Percentiles rank a stretch among this genome's conserved stretches.
These are phyloP conservation scores for Neodontobutis hainanensis DNA, from an alignment of 2,113 vertebrate species.

Conservation along the genomic window DNA sequence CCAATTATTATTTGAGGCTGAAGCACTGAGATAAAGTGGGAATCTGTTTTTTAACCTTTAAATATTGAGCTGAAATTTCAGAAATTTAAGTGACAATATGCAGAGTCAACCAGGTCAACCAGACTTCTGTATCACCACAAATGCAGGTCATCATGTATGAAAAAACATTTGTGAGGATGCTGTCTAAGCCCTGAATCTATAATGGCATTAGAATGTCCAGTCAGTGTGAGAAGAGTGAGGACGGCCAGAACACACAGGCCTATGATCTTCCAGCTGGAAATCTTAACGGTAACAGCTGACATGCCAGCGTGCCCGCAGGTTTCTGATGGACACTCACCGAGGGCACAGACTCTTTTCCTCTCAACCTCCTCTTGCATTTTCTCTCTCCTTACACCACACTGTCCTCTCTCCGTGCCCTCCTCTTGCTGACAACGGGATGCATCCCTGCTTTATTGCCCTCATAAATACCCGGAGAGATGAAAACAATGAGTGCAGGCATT, in stretches of 20 bases:
- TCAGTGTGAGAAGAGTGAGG: constrained; percentile 46
- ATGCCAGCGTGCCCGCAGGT: constrained; percentile 37
- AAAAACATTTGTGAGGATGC: constrained; percentile 39
- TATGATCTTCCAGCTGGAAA: constrained; percentile 53
- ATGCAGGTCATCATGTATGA: constrained; percentile 32
- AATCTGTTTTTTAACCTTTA: background rate
- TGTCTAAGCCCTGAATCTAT: constrained; percentile 38
- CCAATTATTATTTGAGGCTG: constrained; percentile 7
- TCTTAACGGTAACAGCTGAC: constrained; percentile 48
- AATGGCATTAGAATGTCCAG: constrained; percentile 31
- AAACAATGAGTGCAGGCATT: constrained; percentile 46
- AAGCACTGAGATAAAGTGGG: background rate
- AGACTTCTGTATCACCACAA: background rate
- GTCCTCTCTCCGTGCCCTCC: constrained; percentile 25
- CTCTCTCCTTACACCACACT: background rate
- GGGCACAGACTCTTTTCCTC: constrained; percentile 9
- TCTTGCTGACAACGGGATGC: constrained; percentile 35
- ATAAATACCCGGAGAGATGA: constrained; percentile 51
- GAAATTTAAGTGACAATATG: background rate
- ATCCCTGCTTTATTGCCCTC: constrained; percentile 50
- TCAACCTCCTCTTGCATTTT: background rate
- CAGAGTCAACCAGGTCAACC: constrained; percentile 25
- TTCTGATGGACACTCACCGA: constrained; percentile 32
- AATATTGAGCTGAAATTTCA: background rate
- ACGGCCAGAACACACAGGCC: constrained; percentile 8